Evolutionary conservation across 2,113 vertebrate species (phyloP).

Genomic region (Mixornis gularis): DNA sequence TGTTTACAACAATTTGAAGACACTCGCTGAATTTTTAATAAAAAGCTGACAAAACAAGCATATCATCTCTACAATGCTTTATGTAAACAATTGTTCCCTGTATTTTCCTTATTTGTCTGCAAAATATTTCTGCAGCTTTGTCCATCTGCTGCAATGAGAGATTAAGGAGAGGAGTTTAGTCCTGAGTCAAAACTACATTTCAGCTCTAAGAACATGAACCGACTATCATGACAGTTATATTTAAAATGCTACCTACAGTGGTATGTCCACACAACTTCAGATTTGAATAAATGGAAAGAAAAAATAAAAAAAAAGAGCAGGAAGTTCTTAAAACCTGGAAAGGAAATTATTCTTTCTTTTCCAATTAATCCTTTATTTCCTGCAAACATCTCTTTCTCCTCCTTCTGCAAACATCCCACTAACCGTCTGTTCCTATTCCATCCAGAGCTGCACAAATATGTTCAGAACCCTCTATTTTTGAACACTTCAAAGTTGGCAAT

Average conservation of each 20-base stretch:
- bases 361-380: background rate
- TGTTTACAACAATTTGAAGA: slow-evolving; percentile 20
- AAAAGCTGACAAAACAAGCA: background rate
- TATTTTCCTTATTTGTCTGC: background rate
- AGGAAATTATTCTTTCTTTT: background rate
- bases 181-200: background rate
- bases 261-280: background rate
- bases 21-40: slow-evolving; percentile 27
- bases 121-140: background rate
- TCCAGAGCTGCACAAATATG: background rate
- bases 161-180: background rate
- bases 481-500: background rate
- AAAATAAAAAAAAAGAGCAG: background rate
- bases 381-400: background rate
- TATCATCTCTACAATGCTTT: background rate
- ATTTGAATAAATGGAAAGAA: background rate
- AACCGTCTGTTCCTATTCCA: background rate
- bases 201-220: background rate
- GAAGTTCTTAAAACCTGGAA: background rate
- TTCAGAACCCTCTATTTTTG: background rate
- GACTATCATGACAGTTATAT: background rate
- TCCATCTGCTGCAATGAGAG: background rate
- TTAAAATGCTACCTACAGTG: background rate
- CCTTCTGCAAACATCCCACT: background rate
- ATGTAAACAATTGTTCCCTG: background rate